Base-by-base conservation (phyloP, 2,888 invertebrate species). In the Punctoribates punctum region DNA sequence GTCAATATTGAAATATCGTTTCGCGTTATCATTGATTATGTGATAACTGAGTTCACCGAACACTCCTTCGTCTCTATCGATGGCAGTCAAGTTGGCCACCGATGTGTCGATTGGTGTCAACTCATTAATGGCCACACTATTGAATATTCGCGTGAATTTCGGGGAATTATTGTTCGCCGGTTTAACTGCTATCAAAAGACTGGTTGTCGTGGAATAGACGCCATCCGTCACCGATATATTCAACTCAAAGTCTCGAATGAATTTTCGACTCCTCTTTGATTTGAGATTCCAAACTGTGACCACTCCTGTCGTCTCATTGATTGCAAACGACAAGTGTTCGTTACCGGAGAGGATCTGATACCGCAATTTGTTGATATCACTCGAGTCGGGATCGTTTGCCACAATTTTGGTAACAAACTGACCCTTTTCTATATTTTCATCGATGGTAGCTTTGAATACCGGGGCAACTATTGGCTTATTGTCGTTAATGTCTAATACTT, bases 401-500 rank as follows among this genome's bases (percentile, higher is more conserved):
- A 90, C 89, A 17, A 93, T 91, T 81, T 93, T 90, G 38, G 92
- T 92, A 62, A 96, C 91, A 83, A 93, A 92, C 84, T 93, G 92
- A 78, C 93, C 94, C 78, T 94, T 88, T 82, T 88, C 88, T 57
- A 93, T 94, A 83, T 91, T 90, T 81, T 90, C 89, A 54, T 93
- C 93, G 76, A 95, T 86, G 73, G 88, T 87, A 83, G 91, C 91
- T 75, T 89, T 88, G 84, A 94, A 91, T 38, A 92, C 90, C 23
- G 88, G 87, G 82, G 92, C 91, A 83, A 94, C 90, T 82, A 88
- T 89, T 29, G 96, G 96, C 25, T 93, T 89, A 84, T 95, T 96
- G 84, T 97, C 96, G 84, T 97, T 97, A 0, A 92, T 90, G 84
- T 97, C 96, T 0, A 90, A 86, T 77, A 96, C 88, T 82, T 92